Base-by-base conservation (phyloP, 2,113 vertebrate species). In the Rhinogobius similis region DNA sequence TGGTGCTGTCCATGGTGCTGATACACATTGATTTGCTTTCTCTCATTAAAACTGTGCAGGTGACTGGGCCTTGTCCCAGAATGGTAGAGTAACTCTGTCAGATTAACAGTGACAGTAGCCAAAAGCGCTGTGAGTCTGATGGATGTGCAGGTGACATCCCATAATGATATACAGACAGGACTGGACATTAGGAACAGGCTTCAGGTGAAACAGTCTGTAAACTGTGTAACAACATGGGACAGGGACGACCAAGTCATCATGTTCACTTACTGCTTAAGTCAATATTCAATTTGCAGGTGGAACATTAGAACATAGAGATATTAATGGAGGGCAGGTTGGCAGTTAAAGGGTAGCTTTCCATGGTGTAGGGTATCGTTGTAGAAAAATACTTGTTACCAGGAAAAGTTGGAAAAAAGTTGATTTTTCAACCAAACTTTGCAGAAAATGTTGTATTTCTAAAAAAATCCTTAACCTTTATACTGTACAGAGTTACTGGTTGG, bases 101-200 rank as follows among this genome's bases (percentile, higher is more conserved):
- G 58, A 61, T 38, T 38, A 61, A 20, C 18, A 38, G 4, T 36
- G 58, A 61, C 58, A 61, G 58, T 61, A 10, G 58, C 58, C 58
- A 11, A n/a, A 61, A 36, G 58, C 58, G 10, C 10, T 38, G 20
- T 12, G 58, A n/a, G 58, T 3, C 27, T 11, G 58, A 32, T 36
- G 58, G 29, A 61, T 11, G 29, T 12, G 27, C 29, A 36, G 29
- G 58, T 61, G 27, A 61, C 58, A 36, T 21, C 3, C 9, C 29
- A 36, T 32, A 59, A 32, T 59, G 29, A 59, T 61, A 61, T 61
- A 61, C 58, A 61, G 58, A 61, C 1, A 29, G 13, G 12, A 27
- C 5, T 26, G 53, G 53, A 56, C 26, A 27, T 32, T 32, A 10
- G 56, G 27, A 32, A 16, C 18, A 36, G 8, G 27, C 58, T 36